A percentile compares a stretch with the other conserved stretches of the same genome.
Evolutionary conservation across 2,888 invertebrate species (phyloP).

Genomic region (Ditylenchus weischeri): DNA sequence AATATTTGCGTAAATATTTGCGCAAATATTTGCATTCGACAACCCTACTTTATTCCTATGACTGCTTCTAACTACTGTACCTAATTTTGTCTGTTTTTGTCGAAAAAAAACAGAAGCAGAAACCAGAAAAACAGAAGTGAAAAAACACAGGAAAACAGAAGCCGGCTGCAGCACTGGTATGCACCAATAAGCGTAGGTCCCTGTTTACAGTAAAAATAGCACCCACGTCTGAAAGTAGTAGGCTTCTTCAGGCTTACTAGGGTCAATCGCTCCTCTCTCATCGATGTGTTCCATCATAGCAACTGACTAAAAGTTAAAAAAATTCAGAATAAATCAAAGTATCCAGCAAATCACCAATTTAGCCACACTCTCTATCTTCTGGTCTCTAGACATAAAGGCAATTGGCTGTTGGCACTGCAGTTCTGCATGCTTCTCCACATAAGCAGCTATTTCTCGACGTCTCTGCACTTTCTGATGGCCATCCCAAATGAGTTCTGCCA

Average conservation of each 20-base stretch:
- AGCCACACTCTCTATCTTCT: constrained; percentile 58
- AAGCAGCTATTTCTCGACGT: constrained; percentile 38
- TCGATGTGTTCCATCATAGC: constrained; percentile 27
- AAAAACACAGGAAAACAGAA: too few relatives aligned
- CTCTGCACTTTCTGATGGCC: constrained; percentile 26
- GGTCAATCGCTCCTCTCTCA: constrained; percentile 22
- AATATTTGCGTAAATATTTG: too few relatives aligned
- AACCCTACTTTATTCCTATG: too few relatives aligned
- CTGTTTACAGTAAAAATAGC: background rate
- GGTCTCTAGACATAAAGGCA: constrained; percentile 55
- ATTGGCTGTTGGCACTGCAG: constrained; percentile 51
- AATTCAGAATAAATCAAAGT: background rate
- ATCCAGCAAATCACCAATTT: constrained; percentile 48
- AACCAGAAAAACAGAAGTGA: too few relatives aligned
- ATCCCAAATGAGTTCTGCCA: constrained; percentile 38
- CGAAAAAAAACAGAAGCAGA: too few relatives aligned
- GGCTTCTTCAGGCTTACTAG: constrained; percentile 25
- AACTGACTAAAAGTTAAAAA: constrained; percentile 16
- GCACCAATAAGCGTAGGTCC: background rate
- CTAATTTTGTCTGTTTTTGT: too few relatives aligned
- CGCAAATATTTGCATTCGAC: too few relatives aligned
- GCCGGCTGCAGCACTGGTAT: background rate
- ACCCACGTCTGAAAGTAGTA: constrained; percentile 31
- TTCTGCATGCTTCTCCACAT: constrained; percentile 54
- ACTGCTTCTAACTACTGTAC: too few relatives aligned